Evolutionary conservation across 2,113 vertebrate genomes (phyloP).

Genomic region (Melospiza melodia): DNA sequence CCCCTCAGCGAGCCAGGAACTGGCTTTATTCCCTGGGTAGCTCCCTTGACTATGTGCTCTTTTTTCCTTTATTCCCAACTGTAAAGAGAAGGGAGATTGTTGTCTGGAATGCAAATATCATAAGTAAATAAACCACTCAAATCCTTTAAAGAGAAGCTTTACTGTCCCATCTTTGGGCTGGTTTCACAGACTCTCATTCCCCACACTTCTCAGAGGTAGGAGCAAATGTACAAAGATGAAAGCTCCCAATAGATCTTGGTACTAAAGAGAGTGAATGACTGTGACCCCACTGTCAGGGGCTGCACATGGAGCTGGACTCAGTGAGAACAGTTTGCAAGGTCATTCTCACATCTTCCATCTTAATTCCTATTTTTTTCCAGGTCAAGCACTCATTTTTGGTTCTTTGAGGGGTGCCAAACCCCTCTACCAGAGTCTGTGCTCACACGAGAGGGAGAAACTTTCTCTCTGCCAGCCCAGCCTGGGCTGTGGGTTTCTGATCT

Average conservation of each 20-base stretch:
- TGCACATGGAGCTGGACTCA: background rate
- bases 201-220: background rate
- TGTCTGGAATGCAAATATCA: conserved; percentile 9
- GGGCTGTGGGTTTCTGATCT: background rate
- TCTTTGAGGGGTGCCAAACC: background rate
- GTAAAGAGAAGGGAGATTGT: conserved; percentile 28
- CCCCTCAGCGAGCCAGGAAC: conserved; percentile 7
- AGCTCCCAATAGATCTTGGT: background rate
- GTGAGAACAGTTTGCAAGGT: background rate
- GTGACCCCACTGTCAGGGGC: background rate
- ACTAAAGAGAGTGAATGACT: background rate
- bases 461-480: background rate
- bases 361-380: background rate
- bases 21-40: conserved; percentile 47
- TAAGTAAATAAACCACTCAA: conserved; percentile 52
- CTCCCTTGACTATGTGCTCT: conserved; percentile 17
- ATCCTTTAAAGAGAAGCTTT: conserved; percentile 39
- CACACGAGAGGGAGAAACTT: background rate
- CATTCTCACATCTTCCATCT: background rate
- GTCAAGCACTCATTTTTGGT: background rate
- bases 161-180: conserved; percentile 5
- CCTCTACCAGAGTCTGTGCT: background rate
- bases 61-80: conserved; percentile 36
- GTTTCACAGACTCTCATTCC: background rate
- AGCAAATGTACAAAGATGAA: background rate